phyloP scores from a whole-genome alignment of 2,797 vertebrate species.

The Trachops cirrhosus region DNA sequence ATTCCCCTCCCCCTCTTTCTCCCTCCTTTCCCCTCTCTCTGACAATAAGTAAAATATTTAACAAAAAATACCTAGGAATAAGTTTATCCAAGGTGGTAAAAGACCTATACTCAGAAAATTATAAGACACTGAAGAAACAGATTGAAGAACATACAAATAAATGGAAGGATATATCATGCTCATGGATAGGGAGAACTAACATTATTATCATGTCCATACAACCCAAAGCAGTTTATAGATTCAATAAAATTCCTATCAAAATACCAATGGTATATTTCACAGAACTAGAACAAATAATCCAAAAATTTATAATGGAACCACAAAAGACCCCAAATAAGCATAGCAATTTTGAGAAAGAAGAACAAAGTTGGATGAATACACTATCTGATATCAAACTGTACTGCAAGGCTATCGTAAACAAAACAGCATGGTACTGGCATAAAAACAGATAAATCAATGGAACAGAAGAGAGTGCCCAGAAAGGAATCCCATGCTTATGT shows the following conservation, averaged over 20 bases:
- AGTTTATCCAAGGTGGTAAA: background rate
- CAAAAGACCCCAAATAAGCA: background rate
- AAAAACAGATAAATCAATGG: background rate
- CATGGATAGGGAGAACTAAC: no score
- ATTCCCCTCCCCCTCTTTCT: no score
- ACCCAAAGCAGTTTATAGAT: no score
- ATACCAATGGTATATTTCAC: background rate
- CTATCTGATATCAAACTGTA: background rate
- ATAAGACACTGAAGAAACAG: background rate
- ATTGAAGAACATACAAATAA: background rate
- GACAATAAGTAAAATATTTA: no score
- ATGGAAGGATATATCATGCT: no score
- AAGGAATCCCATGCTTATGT: background rate
- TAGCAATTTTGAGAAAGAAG: background rate
- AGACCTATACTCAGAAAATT: background rate
- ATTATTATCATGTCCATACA: no score
- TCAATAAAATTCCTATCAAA: background rate
- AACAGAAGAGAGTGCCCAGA: background rate
- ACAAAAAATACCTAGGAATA: background rate
- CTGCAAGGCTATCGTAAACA: background rate
- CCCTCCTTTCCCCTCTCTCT: no score
- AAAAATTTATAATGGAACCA: background rate
- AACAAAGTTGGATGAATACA: background rate
- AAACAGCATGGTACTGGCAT: background rate
- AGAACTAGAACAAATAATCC: background rate